Percentiles rank a stretch among this genome's conserved stretches.
Evolutionary conservation across 2,797 vertebrate genomes (phyloP).

Genomic region (Gallinago stenura): DNA sequence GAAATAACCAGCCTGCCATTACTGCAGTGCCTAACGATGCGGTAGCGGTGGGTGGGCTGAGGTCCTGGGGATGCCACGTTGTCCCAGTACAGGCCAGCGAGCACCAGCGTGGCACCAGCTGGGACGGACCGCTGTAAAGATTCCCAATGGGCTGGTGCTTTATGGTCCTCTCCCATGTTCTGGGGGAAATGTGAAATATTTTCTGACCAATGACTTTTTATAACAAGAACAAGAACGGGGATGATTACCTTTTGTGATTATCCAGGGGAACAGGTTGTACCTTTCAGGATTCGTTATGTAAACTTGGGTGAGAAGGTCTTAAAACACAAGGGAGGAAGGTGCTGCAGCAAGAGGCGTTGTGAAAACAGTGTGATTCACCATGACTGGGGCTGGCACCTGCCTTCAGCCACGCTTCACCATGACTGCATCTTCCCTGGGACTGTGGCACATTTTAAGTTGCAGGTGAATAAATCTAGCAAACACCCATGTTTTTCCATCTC

Average conservation of each 20-base stretch:
- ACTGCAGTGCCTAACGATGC: background rate
- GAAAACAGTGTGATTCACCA: conserved; percentile 46
- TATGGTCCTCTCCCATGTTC: background rate
- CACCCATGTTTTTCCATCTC: rapidly evolving
- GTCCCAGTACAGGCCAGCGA: background rate
- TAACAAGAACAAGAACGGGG: background rate
- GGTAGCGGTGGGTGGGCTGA: background rate
- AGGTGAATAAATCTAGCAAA: background rate
- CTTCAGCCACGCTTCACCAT: rapidly evolving
- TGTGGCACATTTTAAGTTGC: rapidly evolving
- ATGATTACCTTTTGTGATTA: background rate
- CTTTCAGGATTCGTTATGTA: background rate
- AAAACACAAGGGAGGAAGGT: background rate
- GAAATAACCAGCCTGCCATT: background rate
- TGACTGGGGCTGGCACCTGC: background rate
- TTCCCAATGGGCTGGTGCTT: background rate
- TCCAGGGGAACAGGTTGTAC: conserved; percentile 38
- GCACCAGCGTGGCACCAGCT: rapidly evolving
- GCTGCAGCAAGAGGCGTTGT: background rate
- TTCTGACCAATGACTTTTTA: conserved; percentile 25
- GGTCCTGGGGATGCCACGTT: rapidly evolving
- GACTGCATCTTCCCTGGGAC: background rate
- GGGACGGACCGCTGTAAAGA: background rate
- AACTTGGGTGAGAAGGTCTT: conserved; percentile 60
- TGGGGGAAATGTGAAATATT: conserved; percentile 27